Conservation (phyloP, 2,888 invertebrate species). For the Stenoptilia bipunctidactyla region DNA sequence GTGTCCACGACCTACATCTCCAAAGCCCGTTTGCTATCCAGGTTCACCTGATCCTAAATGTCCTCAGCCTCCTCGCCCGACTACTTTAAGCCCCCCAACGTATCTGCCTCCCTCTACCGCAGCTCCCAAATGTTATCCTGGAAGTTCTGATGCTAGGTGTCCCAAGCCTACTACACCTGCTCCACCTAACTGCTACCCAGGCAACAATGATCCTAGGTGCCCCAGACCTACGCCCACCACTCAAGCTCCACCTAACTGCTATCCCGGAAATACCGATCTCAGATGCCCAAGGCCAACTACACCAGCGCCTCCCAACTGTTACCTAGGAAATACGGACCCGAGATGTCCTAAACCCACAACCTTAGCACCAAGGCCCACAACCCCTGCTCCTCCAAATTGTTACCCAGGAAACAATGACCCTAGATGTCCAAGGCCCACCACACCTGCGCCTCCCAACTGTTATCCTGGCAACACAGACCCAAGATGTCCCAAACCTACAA, state of each 20-base stretch:
- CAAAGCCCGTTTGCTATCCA: constrained; percentile 21
- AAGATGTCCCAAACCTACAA: constrained; percentile 29
- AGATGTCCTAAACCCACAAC: constrained; percentile 34
- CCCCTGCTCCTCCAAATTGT: constrained; percentile 24
- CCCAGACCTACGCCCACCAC: constrained; percentile 26
- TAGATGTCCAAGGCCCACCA: constrained; percentile 17
- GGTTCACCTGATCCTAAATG: constrained; percentile 38
- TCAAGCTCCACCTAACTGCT: constrained; percentile 21
- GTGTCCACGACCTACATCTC: constrained; percentile 23
- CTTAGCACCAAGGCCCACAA: constrained; percentile 18
- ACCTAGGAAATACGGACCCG: constrained; percentile 24
- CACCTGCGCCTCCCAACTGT: constrained; percentile 16
- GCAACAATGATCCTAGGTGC: constrained; percentile 21
- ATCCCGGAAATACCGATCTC: constrained; percentile 27
- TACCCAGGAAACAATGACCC: constrained; percentile 14
- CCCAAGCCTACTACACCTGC: constrained; percentile 18
- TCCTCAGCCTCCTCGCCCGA: constrained; percentile 28
- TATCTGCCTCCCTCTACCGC: constrained; percentile 22
- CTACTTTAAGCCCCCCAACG: constrained; percentile 24
- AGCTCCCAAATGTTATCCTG: constrained; percentile 26
- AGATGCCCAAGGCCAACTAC: constrained; percentile 23
- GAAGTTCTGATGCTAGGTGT: constrained; percentile 19
- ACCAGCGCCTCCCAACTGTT: constrained; percentile 24
- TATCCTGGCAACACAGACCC: constrained; percentile 32
- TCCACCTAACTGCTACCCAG: constrained; percentile 21